phyloP scores from a whole-genome alignment of 2,113 vertebrate species.

The Mus pahari region DNA sequence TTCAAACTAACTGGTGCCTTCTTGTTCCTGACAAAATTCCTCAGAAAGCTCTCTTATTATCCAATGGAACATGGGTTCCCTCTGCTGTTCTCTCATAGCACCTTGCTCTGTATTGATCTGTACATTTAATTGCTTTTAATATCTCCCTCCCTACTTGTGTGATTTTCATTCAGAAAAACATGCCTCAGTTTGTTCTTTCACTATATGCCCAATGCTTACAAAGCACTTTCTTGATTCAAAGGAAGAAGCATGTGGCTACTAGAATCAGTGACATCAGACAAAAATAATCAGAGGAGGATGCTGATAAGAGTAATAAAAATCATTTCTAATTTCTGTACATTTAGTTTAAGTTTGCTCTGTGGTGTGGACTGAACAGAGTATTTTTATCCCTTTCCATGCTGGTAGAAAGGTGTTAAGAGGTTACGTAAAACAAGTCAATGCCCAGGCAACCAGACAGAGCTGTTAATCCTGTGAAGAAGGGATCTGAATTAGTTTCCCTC shows the following conservation, averaged over 20 bases:
- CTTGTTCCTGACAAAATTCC: neutral
- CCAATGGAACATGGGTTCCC: neutral
- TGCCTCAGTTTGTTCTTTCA: conserved; percentile 7
- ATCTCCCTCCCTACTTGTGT: neutral
- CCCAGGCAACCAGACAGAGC: neutral
- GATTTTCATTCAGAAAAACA: conserved; percentile 46
- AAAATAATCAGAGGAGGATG: conserved; percentile 1
- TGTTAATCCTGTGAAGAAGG: neutral
- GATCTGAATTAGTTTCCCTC: neutral
- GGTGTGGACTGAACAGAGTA: neutral
- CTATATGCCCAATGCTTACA: neutral
- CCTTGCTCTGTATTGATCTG: neutral
- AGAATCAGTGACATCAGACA: neutral
- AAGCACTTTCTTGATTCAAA: neutral
- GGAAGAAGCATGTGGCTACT: neutral
- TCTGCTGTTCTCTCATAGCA: neutral
- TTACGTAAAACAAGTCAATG: conserved; percentile 21
- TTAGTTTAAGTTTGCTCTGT: neutral
- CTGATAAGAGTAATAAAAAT: neutral
- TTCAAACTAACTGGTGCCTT: neutral
- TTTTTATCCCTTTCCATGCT: conserved; percentile 12
- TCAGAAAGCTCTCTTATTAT: conserved; percentile 22
- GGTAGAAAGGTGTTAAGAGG: conserved; percentile 9
- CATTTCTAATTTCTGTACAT: conserved; percentile 10
- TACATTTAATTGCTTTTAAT: neutral